These are phyloP conservation scores for Aramus guarauna DNA, from an alignment of 2,113 vertebrate species.

Conservation along the genomic window DNA sequence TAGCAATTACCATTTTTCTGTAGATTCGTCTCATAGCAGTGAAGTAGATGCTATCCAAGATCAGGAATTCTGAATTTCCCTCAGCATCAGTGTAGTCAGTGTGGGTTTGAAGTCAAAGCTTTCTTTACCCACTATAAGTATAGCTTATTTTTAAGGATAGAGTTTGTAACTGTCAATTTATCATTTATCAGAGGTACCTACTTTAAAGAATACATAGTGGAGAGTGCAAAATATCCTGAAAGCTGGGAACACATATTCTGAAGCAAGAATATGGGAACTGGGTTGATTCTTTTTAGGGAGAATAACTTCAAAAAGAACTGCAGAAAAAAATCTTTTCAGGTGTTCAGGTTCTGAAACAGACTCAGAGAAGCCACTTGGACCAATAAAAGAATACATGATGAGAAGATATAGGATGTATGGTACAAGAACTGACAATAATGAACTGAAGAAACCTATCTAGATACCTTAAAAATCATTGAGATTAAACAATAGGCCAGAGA, in stretches of 20 bases:
- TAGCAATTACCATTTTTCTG: neutral
- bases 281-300: neutral
- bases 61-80: neutral
- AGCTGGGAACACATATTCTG: neutral
- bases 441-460: neutral
- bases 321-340: neutral
- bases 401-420: neutral
- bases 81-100: neutral
- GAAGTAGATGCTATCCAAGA: neutral
- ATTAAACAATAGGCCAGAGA: neutral
- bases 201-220: neutral
- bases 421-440: neutral
- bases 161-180: neutral
- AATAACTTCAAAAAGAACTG: neutral
- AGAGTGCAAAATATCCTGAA: neutral
- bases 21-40: neutral
- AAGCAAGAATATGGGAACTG: neutral
- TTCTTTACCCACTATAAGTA: neutral
- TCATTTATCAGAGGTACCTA: neutral
- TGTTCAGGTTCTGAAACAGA: neutral
- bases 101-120: neutral
- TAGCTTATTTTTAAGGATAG: neutral
- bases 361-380: neutral
- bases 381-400: neutral
- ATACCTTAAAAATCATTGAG: neutral